Percentiles rank a stretch among this genome's conserved stretches.
Conservation (phyloP, 2,888 invertebrate genomes). For the Sepiola atlantica region DNA sequence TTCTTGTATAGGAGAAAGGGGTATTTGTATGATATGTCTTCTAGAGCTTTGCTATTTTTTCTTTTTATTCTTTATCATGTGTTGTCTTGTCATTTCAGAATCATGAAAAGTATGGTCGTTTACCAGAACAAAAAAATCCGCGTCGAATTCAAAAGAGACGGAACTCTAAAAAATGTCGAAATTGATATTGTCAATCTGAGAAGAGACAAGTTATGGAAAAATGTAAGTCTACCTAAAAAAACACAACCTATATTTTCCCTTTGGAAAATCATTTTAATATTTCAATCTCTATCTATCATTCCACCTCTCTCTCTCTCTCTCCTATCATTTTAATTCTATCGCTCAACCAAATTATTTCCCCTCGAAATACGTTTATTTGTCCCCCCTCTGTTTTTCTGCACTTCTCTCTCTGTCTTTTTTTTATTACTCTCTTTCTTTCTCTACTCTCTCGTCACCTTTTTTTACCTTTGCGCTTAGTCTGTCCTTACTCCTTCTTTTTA, state of each 20-base stretch:
- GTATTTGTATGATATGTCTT: too few relatives aligned
- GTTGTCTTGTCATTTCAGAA: background rate
- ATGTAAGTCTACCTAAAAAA: conserved; percentile 23
- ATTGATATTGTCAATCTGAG: conserved; percentile 41
- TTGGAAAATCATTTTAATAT: background rate
- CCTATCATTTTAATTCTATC: too few relatives aligned
- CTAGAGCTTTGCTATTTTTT: background rate
- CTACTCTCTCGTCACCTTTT: background rate
- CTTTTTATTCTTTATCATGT: background rate
- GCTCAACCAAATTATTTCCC: too few relatives aligned
- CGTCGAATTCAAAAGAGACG: conserved; percentile 42
- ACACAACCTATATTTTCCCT: background rate
- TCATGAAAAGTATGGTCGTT: conserved; percentile 13
- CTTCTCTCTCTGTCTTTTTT: too few relatives aligned
- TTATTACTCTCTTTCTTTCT: background rate
- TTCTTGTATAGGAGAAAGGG: background rate
- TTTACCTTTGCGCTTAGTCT: too few relatives aligned
- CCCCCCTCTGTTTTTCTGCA: too few relatives aligned
- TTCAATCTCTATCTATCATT: background rate
- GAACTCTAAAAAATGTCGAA: conserved; percentile 40
- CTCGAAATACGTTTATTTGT: too few relatives aligned
- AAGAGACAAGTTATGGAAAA: background rate
- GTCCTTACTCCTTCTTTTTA: too few relatives aligned
- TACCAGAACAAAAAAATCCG: background rate
- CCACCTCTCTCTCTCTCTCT: background rate